Conservation (phyloP, 1,140 invertebrate species). For the Aphaenogaster ashmeadi region DNA sequence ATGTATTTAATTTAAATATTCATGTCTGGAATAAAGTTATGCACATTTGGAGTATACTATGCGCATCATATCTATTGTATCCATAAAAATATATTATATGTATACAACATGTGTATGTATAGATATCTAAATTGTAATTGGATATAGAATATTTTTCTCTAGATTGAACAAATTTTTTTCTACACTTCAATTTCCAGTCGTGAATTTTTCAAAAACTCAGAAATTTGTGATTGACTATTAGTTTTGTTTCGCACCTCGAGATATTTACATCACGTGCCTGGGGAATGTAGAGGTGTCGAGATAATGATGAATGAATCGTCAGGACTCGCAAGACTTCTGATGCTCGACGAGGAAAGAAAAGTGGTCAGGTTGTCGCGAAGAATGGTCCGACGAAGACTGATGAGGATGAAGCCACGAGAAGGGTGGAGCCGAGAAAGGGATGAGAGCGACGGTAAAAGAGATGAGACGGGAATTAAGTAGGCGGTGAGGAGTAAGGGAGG, state of each 20-base stretch:
- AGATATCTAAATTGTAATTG: not conserved
- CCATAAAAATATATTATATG: constrained; percentile 1
- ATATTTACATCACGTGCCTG: constrained; percentile 48
- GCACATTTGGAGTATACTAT: not conserved
- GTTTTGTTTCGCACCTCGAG: constrained; percentile 22
- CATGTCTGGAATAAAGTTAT: not conserved
- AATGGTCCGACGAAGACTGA: constrained; percentile 72
- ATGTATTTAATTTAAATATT: not conserved
- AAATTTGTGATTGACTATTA: constrained; percentile 18
- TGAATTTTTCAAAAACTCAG: not conserved
- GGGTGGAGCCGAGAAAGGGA: constrained; percentile 30
- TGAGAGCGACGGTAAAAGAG: constrained; percentile 50
- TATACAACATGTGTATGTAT: not conserved
- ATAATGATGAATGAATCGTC: constrained; percentile 65
- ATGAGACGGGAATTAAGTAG: constrained; percentile 74
- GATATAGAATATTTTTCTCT: not conserved
- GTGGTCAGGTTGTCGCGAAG: constrained; percentile 71
- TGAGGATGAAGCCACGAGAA: constrained; percentile 52
- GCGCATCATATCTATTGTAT: not conserved
- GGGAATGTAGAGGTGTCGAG: constrained; percentile 31
- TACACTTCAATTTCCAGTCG: not conserved
- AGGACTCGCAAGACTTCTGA: constrained; percentile 54
- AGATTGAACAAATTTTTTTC: not conserved
- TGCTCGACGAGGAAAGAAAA: constrained; percentile 68
- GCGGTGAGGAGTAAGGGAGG: constrained; percentile 35